A percentile compares a stretch with the other conserved stretches of the same genome.
Conservation (phyloP, 2,797 vertebrate species). For the Chiroxiphia lanceolata region DNA sequence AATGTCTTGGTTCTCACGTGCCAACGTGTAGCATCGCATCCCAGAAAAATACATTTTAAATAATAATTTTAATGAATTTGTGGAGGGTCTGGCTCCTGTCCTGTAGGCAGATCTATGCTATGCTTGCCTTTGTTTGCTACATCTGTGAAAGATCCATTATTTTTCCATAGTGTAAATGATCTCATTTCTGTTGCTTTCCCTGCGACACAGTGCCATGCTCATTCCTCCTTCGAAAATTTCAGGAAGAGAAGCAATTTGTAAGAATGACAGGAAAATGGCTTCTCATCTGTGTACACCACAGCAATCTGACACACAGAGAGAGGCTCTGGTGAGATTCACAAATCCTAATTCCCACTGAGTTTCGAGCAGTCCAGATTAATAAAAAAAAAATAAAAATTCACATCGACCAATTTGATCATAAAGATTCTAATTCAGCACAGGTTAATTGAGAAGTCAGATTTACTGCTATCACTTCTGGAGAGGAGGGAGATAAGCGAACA, state of each 20-base stretch:
- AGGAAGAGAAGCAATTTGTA: slow-evolving; percentile 48
- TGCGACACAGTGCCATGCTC: background rate
- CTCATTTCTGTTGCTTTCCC: slow-evolving; percentile 4
- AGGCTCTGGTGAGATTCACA: background rate
- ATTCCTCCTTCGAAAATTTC: slow-evolving; percentile 37
- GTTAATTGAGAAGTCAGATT: slow-evolving; percentile 68
- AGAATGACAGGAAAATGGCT: slow-evolving; percentile 55
- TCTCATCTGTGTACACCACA: slow-evolving; percentile 46
- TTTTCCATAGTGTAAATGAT: background rate
- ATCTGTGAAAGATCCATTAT: background rate
- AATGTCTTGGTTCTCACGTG: background rate
- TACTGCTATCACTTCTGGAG: slow-evolving; percentile 47
- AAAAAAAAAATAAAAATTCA: background rate
- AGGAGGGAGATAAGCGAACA: slow-evolving; percentile 53
- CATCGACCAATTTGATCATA: background rate
- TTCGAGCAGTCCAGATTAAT: background rate
- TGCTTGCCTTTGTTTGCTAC: background rate
- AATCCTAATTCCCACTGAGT: slow-evolving; percentile 4
- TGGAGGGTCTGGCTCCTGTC: background rate
- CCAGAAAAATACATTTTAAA: background rate
- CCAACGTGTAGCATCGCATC: background rate
- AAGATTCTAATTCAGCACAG: slow-evolving; percentile 50
- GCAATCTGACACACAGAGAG: background rate
- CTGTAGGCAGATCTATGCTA: background rate
- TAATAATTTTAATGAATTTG: background rate